These are phyloP conservation scores for Toxostoma redivivum DNA, from an alignment of 2,113 vertebrate species.

Conservation along the genomic window DNA sequence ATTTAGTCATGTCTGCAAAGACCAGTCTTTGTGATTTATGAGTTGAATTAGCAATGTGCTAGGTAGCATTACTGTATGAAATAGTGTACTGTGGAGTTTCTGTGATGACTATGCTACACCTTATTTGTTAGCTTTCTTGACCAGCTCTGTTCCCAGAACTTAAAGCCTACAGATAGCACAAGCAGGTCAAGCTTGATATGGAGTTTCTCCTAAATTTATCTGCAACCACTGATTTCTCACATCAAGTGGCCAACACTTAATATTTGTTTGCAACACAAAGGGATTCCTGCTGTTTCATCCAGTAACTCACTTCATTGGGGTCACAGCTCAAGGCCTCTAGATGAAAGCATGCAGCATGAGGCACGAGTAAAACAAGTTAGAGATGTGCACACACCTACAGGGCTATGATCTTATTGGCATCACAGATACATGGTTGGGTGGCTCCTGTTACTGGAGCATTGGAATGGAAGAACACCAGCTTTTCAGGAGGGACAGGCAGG, in stretches of 20 bases:
- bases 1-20: neutral
- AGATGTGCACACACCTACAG: fast-evolving
- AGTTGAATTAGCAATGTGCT: neutral
- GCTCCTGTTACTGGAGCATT: neutral
- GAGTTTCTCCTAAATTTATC: neutral
- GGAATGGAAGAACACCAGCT: neutral
- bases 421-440: neutral
- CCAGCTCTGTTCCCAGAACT: neutral
- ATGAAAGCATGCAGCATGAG: neutral
- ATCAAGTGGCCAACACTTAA: neutral
- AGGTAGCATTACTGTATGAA: neutral
- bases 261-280: neutral
- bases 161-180: neutral
- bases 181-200: fast-evolving
- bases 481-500: neutral
- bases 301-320: neutral
- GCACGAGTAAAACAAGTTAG: neutral
- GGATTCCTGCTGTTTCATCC: neutral
- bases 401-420: neutral
- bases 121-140: neutral
- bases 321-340: neutral
- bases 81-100: neutral
- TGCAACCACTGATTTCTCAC: neutral
- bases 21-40: neutral
- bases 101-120: neutral